Evolutionary conservation across 2,113 vertebrate species (phyloP).

Genomic region (Heptranchias perlo): DNA sequence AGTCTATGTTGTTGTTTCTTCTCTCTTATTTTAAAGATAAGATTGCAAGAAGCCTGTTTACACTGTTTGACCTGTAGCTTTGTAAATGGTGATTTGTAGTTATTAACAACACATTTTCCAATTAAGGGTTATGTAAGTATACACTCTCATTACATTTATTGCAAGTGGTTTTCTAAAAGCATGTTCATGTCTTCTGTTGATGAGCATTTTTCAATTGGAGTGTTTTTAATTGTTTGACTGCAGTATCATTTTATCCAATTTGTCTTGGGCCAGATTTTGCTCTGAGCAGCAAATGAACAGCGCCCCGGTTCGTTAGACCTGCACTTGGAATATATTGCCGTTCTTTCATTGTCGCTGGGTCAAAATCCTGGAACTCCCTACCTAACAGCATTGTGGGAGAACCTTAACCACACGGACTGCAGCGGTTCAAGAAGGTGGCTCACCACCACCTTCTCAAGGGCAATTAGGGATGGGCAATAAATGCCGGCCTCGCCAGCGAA

Average conservation of each 20-base stretch:
- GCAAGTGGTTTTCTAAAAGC: neutral
- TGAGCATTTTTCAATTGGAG: neutral
- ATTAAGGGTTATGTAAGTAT: neutral
- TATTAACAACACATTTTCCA: neutral
- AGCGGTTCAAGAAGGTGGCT: too few species aligned
- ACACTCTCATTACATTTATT: neutral
- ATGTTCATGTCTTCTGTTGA: neutral
- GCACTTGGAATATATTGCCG: too few species aligned
- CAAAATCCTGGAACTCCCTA: too few species aligned
- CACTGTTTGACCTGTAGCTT: neutral
- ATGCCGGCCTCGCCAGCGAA: too few species aligned
- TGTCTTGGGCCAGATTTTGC: too few species aligned
- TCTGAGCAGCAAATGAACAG: too few species aligned
- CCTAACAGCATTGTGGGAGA: too few species aligned
- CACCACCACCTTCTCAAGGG: too few species aligned
- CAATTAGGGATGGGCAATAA: too few species aligned
- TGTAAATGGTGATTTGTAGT: neutral
- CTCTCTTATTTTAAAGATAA: neutral
- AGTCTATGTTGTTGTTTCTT: neutral
- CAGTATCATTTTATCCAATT: neutral
- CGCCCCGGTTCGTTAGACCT: too few species aligned
- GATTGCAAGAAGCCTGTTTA: neutral
- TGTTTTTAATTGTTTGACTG: neutral
- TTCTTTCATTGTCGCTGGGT: too few species aligned
- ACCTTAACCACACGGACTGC: too few species aligned